Conservation (phyloP, 2,797 vertebrate genomes). For the Manis crassicaudata region DNA sequence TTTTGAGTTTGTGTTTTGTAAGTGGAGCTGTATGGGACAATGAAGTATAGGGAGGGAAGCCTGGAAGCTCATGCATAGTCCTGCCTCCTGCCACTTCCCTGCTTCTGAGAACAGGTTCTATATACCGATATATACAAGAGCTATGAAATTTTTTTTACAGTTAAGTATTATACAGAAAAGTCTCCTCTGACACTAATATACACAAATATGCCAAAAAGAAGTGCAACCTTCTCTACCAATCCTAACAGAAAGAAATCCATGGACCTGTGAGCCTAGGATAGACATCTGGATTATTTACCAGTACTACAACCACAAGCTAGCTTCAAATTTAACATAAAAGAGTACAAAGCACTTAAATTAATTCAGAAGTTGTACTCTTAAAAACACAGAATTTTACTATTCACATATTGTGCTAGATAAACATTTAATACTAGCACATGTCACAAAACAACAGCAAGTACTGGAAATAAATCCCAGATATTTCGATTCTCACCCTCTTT, state of each 20-base stretch:
- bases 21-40: background rate
- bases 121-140: background rate
- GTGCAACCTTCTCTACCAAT: background rate
- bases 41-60: background rate
- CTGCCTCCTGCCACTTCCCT: background rate
- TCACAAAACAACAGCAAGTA: background rate
- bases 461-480: background rate
- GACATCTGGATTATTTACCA: background rate
- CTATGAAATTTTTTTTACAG: background rate
- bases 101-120: background rate
- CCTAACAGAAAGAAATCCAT: background rate
- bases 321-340: background rate
- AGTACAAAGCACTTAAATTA: background rate
- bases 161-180: background rate
- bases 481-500: background rate
- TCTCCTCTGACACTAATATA: background rate
- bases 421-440: background rate
- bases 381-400: background rate
- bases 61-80: background rate
- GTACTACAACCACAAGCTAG: background rate
- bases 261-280: background rate
- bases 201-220: background rate
- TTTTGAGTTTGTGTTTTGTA: background rate
- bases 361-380: background rate
- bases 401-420: background rate